Conservation (phyloP, 2,888 invertebrate genomes). For the Polyommatus iphigenia region DNA sequence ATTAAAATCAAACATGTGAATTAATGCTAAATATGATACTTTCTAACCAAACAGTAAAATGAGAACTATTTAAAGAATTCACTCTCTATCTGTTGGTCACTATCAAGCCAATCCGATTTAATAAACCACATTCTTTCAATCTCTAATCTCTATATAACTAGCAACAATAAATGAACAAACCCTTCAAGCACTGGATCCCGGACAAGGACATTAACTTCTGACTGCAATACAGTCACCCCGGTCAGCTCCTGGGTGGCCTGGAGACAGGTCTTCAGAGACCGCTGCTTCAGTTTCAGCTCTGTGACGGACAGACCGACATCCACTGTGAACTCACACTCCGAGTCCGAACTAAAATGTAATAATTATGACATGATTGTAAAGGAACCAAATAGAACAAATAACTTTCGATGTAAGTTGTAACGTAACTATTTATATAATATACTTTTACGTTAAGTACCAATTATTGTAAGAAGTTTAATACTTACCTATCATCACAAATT, state of each 20-base stretch:
- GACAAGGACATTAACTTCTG: constrained; percentile 55
- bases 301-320: constrained; percentile 45
- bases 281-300: constrained; percentile 49
- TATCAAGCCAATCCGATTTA: too few relatives aligned
- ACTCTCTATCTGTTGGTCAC: background rate
- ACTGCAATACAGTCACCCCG: constrained; percentile 54
- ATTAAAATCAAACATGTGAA: too few relatives aligned
- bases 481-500: constrained; percentile 25
- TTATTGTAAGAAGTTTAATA: background rate
- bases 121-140: too few relatives aligned
- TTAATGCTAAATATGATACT: background rate
- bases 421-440: background rate
- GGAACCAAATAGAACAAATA: background rate
- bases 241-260: constrained; percentile 65
- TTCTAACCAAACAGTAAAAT: background rate
- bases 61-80: background rate
- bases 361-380: background rate
- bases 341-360: constrained; percentile 60
- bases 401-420: background rate
- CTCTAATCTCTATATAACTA: background rate
- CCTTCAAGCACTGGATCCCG: constrained; percentile 51
- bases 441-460: background rate
- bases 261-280: constrained; percentile 50
- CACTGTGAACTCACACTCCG: constrained; percentile 50
- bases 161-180: constrained; percentile 44